Conservation (phyloP, 2,797 vertebrate species). For the Odontamblyopus lacepedii region DNA sequence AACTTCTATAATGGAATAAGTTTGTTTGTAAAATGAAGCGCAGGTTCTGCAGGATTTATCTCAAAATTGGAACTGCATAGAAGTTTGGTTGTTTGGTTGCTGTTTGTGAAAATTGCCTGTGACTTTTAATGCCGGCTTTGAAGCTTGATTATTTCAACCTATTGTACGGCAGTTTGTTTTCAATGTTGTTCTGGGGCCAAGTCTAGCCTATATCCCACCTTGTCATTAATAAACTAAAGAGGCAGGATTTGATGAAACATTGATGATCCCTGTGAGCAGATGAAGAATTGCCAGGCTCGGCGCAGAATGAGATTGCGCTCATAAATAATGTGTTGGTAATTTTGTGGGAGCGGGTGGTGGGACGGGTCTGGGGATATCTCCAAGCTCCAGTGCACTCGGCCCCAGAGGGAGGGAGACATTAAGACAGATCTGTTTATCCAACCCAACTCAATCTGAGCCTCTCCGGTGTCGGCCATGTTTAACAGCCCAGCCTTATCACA, state of each 20-base stretch:
- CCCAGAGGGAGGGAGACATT: constrained; percentile 56
- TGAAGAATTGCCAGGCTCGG: constrained; percentile 22
- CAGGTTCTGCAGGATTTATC: constrained; percentile 1
- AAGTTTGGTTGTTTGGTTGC: constrained; percentile 15
- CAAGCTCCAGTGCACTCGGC: constrained; percentile 43
- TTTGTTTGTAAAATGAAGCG: constrained; percentile 5
- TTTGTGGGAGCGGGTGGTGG: constrained; percentile 32
- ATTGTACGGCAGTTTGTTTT: constrained; percentile 12
- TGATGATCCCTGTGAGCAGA: constrained; percentile 30
- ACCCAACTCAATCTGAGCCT: constrained; percentile 64
- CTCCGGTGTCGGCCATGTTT: constrained; percentile 66
- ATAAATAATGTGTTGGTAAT: constrained; percentile 50
- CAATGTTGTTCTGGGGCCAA: constrained; percentile 13
- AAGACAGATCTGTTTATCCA: constrained; percentile 64
- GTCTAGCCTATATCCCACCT: neutral
- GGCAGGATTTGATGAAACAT: constrained; percentile 28
- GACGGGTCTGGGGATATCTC: constrained; percentile 44
- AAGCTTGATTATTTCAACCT: constrained; percentile 10
- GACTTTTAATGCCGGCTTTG: constrained; percentile 11
- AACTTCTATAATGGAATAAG: constrained; percentile 3
- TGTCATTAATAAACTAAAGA: constrained; percentile 14
- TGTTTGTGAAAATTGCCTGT: constrained; percentile 16
- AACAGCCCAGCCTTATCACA: constrained; percentile 65
- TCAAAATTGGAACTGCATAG: constrained; percentile 8
- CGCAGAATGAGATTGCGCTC: constrained; percentile 32